Evolutionary conservation across 2,797 vertebrate genomes (phyloP), one percentile per base, ranked within the genome.

Genomic region (Meriones psammophilus): DNA sequence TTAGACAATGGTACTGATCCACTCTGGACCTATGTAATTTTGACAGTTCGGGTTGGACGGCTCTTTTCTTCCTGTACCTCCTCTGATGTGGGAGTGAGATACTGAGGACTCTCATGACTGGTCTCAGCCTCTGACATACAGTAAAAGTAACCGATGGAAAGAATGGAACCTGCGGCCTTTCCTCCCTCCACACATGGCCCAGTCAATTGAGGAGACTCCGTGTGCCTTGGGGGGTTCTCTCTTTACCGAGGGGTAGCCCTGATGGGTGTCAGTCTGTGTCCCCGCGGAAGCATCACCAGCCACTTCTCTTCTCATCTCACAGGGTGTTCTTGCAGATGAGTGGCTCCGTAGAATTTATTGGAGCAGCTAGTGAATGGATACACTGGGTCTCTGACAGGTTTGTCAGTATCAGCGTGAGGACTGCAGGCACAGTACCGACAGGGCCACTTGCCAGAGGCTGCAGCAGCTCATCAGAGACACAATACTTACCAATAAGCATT

Each of bases 91-190:
- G 17, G 88, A 91, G 30, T 39, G 56, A 66, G 18, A 54, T 66
- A 30, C 14, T 66, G 36, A 80, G 76, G 58, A 50, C 36, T 85
- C 87, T 83, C 46, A 71, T 60, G 15, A 46, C 78, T 92, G 50
- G 46, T n/a, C 58, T 88, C 5, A 88, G 83, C 94, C 91, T 96
- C 89, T 91, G 89, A 95, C 95, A 64, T 73, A 93, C 12, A 54
- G 14, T 81, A 26, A 96, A 89, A 83, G 62, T 89, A 58, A 79
- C 86, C 68, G 89, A 50, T 17, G 74, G 66, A 91, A 77, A 69
- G 46, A 36, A 36, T 6, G 85, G 93, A 88, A 54, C 46, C 24
- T 15, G 9, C 83, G 85, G 78, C 64, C 92, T 88, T 87, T 28
- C 28, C 54, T 81, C 7, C 54, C 30, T 89, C 92, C 36, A n/a